A percentile compares a stretch with the other conserved stretches of the same genome.
phyloP scores from a whole-genome alignment of 2,888 invertebrate genomes.

The Drosophila siamana region DNA sequence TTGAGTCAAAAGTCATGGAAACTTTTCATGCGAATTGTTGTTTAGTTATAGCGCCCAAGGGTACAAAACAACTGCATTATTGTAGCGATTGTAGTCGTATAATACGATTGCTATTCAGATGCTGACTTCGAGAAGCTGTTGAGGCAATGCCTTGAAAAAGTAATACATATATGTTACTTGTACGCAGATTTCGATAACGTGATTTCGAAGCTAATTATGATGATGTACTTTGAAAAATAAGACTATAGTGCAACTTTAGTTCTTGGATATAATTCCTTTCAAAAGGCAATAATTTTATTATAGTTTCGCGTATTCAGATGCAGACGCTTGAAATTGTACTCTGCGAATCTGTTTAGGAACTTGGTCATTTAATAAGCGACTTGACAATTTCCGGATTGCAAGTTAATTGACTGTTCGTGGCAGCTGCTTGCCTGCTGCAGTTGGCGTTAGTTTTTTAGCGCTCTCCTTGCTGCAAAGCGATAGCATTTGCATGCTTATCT shows the following conservation, averaged over 20 bases:
- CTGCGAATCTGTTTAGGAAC: constrained; percentile 6
- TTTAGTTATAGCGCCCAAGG: constrained; percentile 23
- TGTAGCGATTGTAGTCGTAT: constrained; percentile 8
- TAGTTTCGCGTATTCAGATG: no score
- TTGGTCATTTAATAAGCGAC: constrained; percentile 7
- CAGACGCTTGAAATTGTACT: no score
- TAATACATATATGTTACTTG: background rate
- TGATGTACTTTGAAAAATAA: no score
- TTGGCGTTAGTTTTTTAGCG: constrained; percentile 1
- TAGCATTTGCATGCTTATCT: constrained; percentile 71
- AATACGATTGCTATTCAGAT: constrained; percentile 9
- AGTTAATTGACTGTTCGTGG: constrained; percentile 56
- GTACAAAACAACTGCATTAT: constrained; percentile 11
- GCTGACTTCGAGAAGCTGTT: background rate
- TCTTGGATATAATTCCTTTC: no score
- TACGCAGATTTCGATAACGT: background rate
- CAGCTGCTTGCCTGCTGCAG: background rate
- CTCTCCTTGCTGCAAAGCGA: constrained; percentile 9
- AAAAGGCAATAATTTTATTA: no score
- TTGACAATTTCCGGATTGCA: constrained; percentile 44
- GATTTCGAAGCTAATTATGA: background rate
- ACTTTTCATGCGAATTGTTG: constrained; percentile 47
- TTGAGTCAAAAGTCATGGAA: constrained; percentile 54
- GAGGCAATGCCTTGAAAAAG: background rate
- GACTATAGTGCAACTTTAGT: no score